Percentiles rank a stretch among this genome's conserved stretches.
Conservation (phyloP, 2,888 invertebrate species). For the Agonum fuliginosum region DNA sequence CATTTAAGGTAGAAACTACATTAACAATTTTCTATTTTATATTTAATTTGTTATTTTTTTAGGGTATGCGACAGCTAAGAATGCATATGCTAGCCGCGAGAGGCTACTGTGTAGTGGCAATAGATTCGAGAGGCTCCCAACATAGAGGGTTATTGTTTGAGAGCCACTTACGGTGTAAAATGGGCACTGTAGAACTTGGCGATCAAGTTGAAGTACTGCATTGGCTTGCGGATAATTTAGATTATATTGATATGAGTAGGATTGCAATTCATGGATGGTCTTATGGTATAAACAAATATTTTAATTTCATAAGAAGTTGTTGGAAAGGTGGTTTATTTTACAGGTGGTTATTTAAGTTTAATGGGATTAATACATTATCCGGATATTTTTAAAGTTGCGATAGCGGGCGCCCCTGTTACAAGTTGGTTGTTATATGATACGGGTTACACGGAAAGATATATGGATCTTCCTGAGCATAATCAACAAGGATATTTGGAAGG, state of each 20-base stretch:
- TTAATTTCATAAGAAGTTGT: background rate
- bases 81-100: constrained; percentile 96
- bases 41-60: constrained; percentile 59
- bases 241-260: constrained; percentile 92
- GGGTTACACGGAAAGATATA: constrained; percentile 98
- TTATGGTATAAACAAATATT: constrained; percentile 81
- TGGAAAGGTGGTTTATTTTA: constrained; percentile 1
- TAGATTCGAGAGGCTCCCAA: constrained; percentile 96
- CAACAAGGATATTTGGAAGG: constrained; percentile 87
- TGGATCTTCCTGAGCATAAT: constrained; percentile 89
- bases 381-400: constrained; percentile 94
- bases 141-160: constrained; percentile 96
- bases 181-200: constrained; percentile 95
- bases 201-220: constrained; percentile 95
- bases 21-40: constrained; percentile 60
- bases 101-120: constrained; percentile 96
- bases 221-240: constrained; percentile 87
- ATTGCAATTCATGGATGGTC: constrained; percentile 99
- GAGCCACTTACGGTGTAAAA: constrained; percentile 88
- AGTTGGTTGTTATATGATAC: constrained; percentile 99
- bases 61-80: constrained; percentile 92
- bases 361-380: constrained; percentile 95
- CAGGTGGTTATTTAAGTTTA: constrained; percentile 94
- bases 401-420: constrained; percentile 98
- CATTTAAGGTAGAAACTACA: constrained; percentile 90